A percentile compares a stretch with the other conserved stretches of the same genome.
Evolutionary conservation across 2,797 vertebrate genomes (phyloP).

Genomic region (Syngnathus acus): DNA sequence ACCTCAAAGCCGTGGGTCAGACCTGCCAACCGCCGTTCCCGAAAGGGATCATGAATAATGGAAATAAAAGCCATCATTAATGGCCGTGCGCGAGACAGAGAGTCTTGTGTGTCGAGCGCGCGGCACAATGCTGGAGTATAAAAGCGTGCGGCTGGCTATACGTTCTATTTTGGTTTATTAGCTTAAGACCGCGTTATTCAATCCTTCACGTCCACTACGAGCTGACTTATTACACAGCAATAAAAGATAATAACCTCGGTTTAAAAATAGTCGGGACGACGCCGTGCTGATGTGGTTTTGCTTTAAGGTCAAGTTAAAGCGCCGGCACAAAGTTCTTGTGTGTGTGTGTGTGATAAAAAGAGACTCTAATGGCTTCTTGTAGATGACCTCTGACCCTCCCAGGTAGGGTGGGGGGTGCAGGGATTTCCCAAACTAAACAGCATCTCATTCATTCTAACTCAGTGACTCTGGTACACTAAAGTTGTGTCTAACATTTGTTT

Average conservation of each 20-base stretch:
- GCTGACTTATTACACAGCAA: constrained; percentile 1
- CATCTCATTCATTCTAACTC: background rate
- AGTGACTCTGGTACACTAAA: no score
- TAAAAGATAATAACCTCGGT: constrained; percentile 8
- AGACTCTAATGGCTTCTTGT: background rate
- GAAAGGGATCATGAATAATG: background rate
- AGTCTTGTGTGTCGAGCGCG: background rate
- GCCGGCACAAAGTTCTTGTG: background rate
- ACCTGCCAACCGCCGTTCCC: background rate
- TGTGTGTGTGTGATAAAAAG: background rate
- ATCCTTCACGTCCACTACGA: background rate
- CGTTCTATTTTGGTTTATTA: constrained; percentile 4
- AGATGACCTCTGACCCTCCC: constrained; percentile 1
- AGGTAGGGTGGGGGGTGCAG: background rate
- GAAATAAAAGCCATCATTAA: background rate
- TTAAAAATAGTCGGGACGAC: constrained; percentile 2
- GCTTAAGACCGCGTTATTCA: constrained; percentile 7
- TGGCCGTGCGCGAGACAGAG: background rate
- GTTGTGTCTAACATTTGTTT: background rate
- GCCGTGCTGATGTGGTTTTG: background rate
- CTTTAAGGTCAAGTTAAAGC: constrained; percentile 10
- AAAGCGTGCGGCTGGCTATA: background rate
- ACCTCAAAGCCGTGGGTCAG: background rate
- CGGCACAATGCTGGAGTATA: background rate
- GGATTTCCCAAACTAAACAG: background rate